A percentile compares a stretch with the other conserved stretches of the same genome.
Conservation (phyloP, 2,113 vertebrate species). For the Machaerirhynchus nigripectus region DNA sequence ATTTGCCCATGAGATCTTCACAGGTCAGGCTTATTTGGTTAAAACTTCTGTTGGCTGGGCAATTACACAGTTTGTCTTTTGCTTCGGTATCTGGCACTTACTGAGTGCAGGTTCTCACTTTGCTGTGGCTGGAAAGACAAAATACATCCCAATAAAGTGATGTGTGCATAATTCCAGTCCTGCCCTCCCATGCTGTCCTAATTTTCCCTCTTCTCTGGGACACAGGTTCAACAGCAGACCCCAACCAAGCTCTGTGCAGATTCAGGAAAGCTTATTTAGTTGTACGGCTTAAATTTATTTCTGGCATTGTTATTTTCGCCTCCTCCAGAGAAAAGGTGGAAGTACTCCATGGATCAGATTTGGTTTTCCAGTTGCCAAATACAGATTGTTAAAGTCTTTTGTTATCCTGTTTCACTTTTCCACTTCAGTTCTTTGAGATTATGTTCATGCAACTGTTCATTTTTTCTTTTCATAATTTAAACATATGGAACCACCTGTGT, state of each 20-base stretch:
- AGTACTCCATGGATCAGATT: background rate
- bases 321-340: background rate
- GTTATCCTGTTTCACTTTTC: background rate
- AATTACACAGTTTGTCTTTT: background rate
- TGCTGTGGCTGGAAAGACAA: background rate
- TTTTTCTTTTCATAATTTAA: background rate
- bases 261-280: background rate
- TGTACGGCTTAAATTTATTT: background rate
- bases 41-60: background rate
- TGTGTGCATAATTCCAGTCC: background rate
- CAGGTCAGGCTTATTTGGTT: background rate
- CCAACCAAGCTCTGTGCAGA: background rate
- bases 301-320: background rate
- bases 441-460: background rate
- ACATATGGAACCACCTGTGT: background rate
- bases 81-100: background rate
- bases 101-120: background rate
- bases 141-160: background rate
- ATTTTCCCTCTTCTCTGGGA: background rate
- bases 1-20: rapidly evolving
- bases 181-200: background rate
- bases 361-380: background rate
- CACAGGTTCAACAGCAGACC: background rate
- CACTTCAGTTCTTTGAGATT: background rate
- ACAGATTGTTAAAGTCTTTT: background rate